A percentile compares a stretch with the other conserved stretches of the same genome.
These are phyloP conservation scores for Nothoprocta perdicaria DNA, from an alignment of 2,113 vertebrate species.

Conservation along the genomic window DNA sequence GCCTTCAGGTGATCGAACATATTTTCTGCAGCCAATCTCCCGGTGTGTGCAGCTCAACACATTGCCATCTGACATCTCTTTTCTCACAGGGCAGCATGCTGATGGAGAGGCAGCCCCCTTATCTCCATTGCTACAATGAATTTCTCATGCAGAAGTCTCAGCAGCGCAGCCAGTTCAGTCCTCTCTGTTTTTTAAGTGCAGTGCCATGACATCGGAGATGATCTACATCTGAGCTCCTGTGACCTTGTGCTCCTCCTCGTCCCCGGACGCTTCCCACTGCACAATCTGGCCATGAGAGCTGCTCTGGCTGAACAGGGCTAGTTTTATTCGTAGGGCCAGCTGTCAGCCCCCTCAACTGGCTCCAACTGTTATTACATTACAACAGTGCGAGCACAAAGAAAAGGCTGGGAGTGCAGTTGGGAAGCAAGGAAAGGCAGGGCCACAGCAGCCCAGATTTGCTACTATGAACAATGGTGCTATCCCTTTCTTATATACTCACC, in stretches of 20 bases:
- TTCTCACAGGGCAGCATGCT: not conserved
- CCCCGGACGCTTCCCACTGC: not conserved
- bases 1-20: not conserved
- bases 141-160: not conserved
- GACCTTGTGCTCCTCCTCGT: not conserved
- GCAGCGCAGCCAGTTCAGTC: not conserved
- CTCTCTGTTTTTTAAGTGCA: not conserved
- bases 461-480: not conserved
- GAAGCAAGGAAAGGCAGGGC: not conserved
- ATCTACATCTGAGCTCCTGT: not conserved
- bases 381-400: not conserved
- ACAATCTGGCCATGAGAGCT: not conserved
- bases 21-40: not conserved
- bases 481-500: not conserved
- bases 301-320: not conserved
- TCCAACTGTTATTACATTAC: not conserved
- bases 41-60: not conserved
- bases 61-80: not conserved
- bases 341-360: not conserved
- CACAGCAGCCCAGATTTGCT: not conserved
- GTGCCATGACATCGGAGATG: not conserved
- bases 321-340: not conserved
- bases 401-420: not conserved
- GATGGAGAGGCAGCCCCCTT: not conserved
- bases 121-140: not conserved